Evolutionary conservation across 2,113 vertebrate species (phyloP).

Genomic region (Ginglymostoma cirratum): DNA sequence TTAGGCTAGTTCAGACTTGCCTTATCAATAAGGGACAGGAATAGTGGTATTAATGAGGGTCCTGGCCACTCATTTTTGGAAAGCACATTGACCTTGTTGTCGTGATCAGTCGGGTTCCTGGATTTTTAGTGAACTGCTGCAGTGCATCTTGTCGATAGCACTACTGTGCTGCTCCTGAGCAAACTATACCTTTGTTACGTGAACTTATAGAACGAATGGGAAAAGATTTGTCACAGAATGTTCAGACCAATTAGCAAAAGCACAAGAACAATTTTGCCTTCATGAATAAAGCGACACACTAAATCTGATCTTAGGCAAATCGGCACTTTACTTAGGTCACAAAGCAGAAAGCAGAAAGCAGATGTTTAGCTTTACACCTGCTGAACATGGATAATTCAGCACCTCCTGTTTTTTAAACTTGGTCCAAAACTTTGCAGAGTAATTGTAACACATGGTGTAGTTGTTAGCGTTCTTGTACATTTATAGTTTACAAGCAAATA

Average conservation of each 20-base stretch:
- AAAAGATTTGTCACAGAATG: neutral
- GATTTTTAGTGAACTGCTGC: too few species aligned
- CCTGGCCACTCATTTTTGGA: too few species aligned
- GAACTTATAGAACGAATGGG: neutral
- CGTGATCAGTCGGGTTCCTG: too few species aligned
- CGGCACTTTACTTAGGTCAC: neutral
- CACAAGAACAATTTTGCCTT: neutral
- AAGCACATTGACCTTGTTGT: too few species aligned
- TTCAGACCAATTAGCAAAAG: neutral
- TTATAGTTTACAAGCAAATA: neutral
- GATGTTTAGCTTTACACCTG: neutral
- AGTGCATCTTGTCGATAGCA: too few species aligned
- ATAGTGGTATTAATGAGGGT: too few species aligned
- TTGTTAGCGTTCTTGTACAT: neutral
- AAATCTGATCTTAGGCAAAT: neutral
- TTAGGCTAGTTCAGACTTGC: too few species aligned
- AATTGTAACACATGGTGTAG: neutral
- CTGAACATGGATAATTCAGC: neutral
- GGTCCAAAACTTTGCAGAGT: neutral
- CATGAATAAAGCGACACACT: neutral
- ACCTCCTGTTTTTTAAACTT: neutral
- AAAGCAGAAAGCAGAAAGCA: too few species aligned
- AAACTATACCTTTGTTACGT: neutral
- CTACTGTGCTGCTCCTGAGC: too few species aligned
- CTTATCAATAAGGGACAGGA: too few species aligned